Percentiles rank a stretch among this genome's conserved stretches.
These are phyloP conservation scores for Apotomis betuletana DNA, from an alignment of 2,888 invertebrate species.

Conservation along the genomic window DNA sequence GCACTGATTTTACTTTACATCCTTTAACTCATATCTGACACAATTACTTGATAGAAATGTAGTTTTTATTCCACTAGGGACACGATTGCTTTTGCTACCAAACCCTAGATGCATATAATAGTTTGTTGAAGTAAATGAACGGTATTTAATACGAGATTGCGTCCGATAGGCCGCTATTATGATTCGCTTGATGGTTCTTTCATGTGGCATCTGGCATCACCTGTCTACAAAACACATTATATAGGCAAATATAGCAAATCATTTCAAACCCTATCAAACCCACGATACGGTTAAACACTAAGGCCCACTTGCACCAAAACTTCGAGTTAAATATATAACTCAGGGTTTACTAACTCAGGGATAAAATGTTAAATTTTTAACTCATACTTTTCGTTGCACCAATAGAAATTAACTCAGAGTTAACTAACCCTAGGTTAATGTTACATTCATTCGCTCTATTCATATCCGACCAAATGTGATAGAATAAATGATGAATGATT, in stretches of 20 bases:
- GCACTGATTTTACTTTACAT: background rate
- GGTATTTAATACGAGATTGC: conserved; percentile 19
- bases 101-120: background rate
- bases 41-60: background rate
- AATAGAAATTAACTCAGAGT: too few relatives aligned
- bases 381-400: too few relatives aligned
- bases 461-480: too few relatives aligned
- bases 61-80: background rate
- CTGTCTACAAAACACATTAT: background rate
- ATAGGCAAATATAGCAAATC: background rate
- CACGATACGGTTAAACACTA: background rate
- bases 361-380: too few relatives aligned
- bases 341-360: too few relatives aligned
- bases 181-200: conserved; percentile 14
- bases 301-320: too few relatives aligned
- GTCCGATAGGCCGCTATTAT: conserved; percentile 12
- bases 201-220: conserved; percentile 8
- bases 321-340: too few relatives aligned
- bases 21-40: background rate
- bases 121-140: background rate
- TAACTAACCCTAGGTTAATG: too few relatives aligned
- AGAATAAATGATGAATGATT: too few relatives aligned
- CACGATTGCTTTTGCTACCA: background rate
- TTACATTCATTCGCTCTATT: too few relatives aligned
- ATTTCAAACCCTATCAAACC: background rate